Evolutionary conservation across 1,140 invertebrate genomes (phyloP), one percentile per base, ranked within the genome.

Genomic region (Thaumatotibia leucotreta): DNA sequence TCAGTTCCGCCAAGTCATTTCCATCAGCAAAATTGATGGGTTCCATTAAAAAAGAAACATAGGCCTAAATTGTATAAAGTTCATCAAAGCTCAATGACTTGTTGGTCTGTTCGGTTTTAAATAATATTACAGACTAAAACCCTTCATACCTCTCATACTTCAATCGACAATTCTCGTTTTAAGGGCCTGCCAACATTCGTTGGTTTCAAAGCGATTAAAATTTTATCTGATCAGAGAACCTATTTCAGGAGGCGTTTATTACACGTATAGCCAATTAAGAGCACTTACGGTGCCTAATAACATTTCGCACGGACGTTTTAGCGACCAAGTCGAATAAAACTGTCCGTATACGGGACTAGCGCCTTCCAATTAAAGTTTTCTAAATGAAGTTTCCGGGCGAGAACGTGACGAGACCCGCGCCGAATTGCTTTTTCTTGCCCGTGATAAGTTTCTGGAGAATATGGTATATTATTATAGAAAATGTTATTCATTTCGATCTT

Each of bases 351-450:
- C 8, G 39, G 17, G 52, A 20, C 22, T 61, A 71, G 69, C 69
- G 75, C 79, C 79, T 83, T 80, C 79, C 76, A 81, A 83, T 83
- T 83, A 83, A 83, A 83, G 74, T 81, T 83, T 76, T 79, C 70
- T 70, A 64, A 58, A 50, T 68, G 69, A 64, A 77, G 70, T 73
- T 80, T 70, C 67, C 64, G 17, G 45, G 49, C 52, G 67, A 61
- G 74, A 50, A 76, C 74, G 75, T 76, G 77, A 73, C 70, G 63
- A 32, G 23, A 64, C 35, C 62, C 22, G 11, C 5, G 29, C 27
- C 5, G 52, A 54, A 54, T 27, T 54, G 64, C 52, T 24, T 33
- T 31, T 61, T 45, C 58, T 66, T n/a, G 27, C 52, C n/a, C 27
- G 24, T 58, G 24, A 58, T 58, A 58, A 29, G 52, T 27, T 14